Evolutionary conservation across 2,113 vertebrate genomes (phyloP), one percentile per base, ranked within the genome.

Genomic region (Sinocyclocheilus grahami): DNA sequence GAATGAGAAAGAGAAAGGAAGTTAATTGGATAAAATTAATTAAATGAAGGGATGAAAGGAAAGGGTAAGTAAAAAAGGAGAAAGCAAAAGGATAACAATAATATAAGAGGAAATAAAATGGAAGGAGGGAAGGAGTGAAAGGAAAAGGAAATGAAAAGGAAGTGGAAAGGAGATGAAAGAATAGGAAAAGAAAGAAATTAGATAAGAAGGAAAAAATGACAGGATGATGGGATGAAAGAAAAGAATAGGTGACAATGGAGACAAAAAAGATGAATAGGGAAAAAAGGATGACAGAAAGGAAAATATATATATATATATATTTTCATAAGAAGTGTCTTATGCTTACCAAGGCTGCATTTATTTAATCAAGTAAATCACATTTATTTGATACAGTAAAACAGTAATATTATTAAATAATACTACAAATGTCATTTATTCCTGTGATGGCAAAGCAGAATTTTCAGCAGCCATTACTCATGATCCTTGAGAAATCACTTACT

Each of bases 131-230:
- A 42, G 71, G 4, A 1, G 11, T 39, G 22, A 22, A 42, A 80
- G 39, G 12, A 83, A n/a, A 62, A 33, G 42, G 8, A 63, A 81
- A 85, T 85, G 53, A 82, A 75, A 75, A 24, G 81, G 22, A 18
- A 76, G 30, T 33, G 7, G 13, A 8, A 71, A 37, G 67, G 7
- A 2, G 18, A 33, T 33, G 20, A 20, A 39, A 80, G 39, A 33
- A 33, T 33, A 12, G 5, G n/a, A 77, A 13, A 58, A 46, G 22
- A 33, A 33, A 55, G 18, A 46, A 51, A 39, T 67, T 22, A 60
- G 42, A 60, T 37, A 22, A 81, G 51, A 55, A 39, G 20, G 39
- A 58, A 42, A 18, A 24, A 53, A 37, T 67, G 48, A 76, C 51
- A 55, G 10, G 24, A 62, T 62, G 82, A 74, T 82, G 78, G 67